phyloP scores from a whole-genome alignment of 2,888 invertebrate species.

The Hermaeophaga mercurialis region DNA sequence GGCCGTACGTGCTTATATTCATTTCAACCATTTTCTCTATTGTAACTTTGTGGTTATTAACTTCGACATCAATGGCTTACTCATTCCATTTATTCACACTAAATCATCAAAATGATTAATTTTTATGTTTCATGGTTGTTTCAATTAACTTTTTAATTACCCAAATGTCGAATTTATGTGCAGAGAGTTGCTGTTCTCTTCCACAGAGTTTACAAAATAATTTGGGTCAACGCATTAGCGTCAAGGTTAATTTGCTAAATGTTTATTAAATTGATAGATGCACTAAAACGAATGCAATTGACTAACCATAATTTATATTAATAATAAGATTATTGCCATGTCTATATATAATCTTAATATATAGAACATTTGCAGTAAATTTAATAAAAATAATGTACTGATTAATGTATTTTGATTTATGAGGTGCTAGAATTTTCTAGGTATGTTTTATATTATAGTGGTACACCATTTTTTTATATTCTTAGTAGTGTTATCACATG shows the following conservation, averaged over 20 bases:
- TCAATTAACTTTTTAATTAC: slow-evolving; percentile 14
- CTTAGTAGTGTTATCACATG: no score
- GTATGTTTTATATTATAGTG: no score
- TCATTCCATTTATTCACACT: slow-evolving; percentile 15
- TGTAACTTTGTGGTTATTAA: slow-evolving; percentile 14
- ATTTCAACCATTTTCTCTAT: background rate
- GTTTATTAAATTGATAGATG: no score
- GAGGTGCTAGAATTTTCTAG: no score
- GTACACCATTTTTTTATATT: no score
- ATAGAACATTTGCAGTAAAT: no score
- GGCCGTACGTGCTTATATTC: slow-evolving; percentile 3
- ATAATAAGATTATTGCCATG: no score
- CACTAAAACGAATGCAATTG: no score
- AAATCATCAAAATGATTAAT: slow-evolving; percentile 20
- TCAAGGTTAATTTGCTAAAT: background rate
- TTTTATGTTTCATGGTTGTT: slow-evolving; percentile 20
- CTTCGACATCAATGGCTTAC: slow-evolving; percentile 13
- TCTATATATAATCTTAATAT: no score
- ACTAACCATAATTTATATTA: no score
- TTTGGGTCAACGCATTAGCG: background rate
- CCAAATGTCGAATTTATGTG: slow-evolving; percentile 1
- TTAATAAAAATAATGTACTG: no score
- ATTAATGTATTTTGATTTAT: no score
- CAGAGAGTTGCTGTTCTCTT: background rate
- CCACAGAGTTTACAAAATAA: background rate